Conservation (phyloP, 2,888 invertebrate species). For the Habrosyne pyritoides region DNA sequence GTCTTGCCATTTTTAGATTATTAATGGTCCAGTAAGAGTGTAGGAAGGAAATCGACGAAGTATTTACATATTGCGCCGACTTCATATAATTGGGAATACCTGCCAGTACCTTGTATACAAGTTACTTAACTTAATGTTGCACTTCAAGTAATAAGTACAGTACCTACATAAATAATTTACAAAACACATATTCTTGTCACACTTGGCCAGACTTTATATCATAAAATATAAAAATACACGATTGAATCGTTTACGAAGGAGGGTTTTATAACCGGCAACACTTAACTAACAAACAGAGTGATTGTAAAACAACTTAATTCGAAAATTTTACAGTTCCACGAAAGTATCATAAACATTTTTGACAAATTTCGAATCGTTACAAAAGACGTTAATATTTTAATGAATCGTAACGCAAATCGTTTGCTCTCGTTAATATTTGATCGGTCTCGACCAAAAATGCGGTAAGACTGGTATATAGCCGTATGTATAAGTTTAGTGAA, state of each 20-base stretch:
- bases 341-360: not conserved
- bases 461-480: not conserved
- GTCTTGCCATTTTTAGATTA: no score
- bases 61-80: no score
- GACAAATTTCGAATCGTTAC: conserved; percentile 2
- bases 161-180: not conserved
- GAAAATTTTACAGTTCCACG: not conserved
- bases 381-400: not conserved
- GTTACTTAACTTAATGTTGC: no score
- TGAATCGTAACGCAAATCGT: not conserved
- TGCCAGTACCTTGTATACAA: no score
- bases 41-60: no score
- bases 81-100: no score
- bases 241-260: not conserved
- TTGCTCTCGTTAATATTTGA: not conserved
- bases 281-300: not conserved
- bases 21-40: no score
- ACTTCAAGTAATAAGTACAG: no score
- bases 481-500: no score
- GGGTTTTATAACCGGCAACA: not conserved
- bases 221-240: not conserved
- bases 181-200: no score
- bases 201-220: no score
- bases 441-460: not conserved
- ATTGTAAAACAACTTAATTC: not conserved